These are phyloP conservation scores for Sciurus vulgaris DNA, from an alignment of 2,797 vertebrate species.

Conservation along the genomic window DNA sequence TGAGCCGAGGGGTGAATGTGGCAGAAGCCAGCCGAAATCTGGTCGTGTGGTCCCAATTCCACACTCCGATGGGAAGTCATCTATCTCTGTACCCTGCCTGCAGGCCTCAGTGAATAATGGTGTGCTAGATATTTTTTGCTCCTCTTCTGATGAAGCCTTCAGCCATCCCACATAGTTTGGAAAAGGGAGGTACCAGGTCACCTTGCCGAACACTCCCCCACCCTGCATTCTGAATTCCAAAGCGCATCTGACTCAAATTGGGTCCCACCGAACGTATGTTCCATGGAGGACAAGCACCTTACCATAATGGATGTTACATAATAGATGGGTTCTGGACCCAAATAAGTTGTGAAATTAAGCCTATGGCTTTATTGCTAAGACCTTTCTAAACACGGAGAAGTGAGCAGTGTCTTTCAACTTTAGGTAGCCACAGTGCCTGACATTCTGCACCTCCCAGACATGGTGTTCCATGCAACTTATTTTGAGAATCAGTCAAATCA, in stretches of 20 bases:
- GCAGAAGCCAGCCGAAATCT: neutral
- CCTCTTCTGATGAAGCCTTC: neutral
- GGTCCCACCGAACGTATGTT: neutral
- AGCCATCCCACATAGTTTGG: neutral
- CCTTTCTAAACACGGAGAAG: neutral
- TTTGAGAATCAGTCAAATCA: conserved; percentile 11
- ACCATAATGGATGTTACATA: neutral
- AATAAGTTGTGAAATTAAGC: neutral
- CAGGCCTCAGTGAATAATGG: neutral
- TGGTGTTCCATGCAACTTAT: neutral
- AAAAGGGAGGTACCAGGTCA: neutral
- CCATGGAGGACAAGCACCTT: neutral
- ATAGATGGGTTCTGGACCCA: neutral
- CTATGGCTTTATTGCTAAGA: neutral
- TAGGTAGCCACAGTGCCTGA: neutral
- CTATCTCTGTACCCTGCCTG: neutral
- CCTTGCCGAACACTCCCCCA: neutral
- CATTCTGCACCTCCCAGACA: neutral
- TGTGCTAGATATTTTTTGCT: neutral
- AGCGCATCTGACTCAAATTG: neutral
- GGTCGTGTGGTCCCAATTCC: neutral
- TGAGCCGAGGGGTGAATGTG: neutral
- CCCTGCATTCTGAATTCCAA: neutral
- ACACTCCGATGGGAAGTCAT: neutral
- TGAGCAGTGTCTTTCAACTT: conserved; percentile 11